Evolutionary conservation across 2,113 vertebrate species (phyloP), one percentile per base, ranked within the genome.

Genomic region (Pterocles gutturalis): DNA sequence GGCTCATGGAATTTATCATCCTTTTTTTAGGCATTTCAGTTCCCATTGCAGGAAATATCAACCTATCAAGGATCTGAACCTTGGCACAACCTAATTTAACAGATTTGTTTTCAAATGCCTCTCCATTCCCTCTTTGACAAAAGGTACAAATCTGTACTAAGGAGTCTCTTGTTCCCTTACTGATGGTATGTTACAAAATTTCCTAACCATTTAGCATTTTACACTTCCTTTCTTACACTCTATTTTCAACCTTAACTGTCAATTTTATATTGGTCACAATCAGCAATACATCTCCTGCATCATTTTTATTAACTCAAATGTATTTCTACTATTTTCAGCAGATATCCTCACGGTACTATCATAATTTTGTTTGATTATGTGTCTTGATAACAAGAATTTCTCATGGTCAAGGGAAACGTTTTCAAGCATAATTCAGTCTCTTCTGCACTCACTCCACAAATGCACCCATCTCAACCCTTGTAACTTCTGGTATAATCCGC

Each of bases 281-380:
- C 48, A 96, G 34, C 33, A 67, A n/a, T 29, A 58, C 8, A 85
- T 76, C 49, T 91, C 62, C 49, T 34, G 19, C 70, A 54, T 70
- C 88, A 83, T 80, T 84, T 83, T 80, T 92, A 91, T 64, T 90
- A 91, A 90, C 61, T 70, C 41, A 10, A 51, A 10, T 53, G 31
- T 88, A 64, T 87, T 94, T 53, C 41, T 66, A 84, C 46, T 82
- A 48, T 75, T 85, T 82, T 55, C 46, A 83, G 20, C 60, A 87
- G 94, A 93, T 49, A 92, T 7, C 45, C 62, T 89, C 55, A 51
- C 36, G 36, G 49, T 53, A 60, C 33, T 72, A 64, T 31, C 54
- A 45, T 58, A 46, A 88, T 64, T 88, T 79, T 69, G 46, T 92
- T 83, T 93, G 73, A 73, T 92, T 95, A 86, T n/a, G 33, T 49